Percentiles rank a stretch among this genome's conserved stretches.
phyloP scores from a whole-genome alignment of 2,113 vertebrate genomes.

The Chunga burmeisteri region DNA sequence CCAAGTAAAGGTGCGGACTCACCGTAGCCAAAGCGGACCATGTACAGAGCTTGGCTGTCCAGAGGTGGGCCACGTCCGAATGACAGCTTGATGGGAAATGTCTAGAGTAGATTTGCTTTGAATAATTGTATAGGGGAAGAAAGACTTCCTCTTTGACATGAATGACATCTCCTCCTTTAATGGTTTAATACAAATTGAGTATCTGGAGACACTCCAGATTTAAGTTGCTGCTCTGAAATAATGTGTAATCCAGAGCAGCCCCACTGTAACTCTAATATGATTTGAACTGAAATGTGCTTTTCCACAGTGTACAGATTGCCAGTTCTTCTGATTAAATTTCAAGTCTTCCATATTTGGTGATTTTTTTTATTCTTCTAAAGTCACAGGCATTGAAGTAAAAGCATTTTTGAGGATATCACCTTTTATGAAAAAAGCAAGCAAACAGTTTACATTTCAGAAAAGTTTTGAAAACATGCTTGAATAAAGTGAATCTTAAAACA shows the following conservation, averaged over 20 bases:
- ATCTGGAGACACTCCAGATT: not conserved
- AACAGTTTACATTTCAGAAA: not conserved
- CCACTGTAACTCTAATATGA: fast-evolving
- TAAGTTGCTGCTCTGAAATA: not conserved
- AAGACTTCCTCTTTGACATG: not conserved
- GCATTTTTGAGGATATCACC: not conserved
- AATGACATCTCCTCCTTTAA: not conserved
- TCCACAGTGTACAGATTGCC: not conserved
- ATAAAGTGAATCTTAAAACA: not conserved
- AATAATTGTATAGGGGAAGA: not conserved
- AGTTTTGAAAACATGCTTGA: not conserved
- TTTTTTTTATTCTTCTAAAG: not conserved
- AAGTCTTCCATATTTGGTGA: not conserved
- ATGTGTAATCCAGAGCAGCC: not conserved
- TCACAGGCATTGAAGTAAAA: not conserved
- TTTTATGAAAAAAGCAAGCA: not conserved
- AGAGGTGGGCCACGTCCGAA: not conserved
- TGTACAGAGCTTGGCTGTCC: not conserved
- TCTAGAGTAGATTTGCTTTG: not conserved
- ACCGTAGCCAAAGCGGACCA: not conserved
- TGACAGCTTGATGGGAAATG: not conserved
- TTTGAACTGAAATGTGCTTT: not conserved
- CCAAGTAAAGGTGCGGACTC: not conserved
- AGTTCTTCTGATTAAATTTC: not conserved
- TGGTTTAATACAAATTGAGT: not conserved